Conservation (phyloP, 1,140 invertebrate species). For the Listronotus oregonensis region DNA sequence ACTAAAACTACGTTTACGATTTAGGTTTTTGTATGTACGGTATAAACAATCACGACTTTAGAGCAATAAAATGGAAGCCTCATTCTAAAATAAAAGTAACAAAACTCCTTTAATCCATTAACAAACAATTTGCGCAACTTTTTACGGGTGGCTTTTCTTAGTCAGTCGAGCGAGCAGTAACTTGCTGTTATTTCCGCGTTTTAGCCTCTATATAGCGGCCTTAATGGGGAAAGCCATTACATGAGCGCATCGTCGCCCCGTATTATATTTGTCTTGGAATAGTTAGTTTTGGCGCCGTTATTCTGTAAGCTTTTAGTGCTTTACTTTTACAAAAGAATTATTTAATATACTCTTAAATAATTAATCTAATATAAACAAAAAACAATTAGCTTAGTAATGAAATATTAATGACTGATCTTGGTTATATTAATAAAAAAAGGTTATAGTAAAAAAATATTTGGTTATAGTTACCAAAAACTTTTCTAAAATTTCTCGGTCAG, state of each 20-base stretch:
- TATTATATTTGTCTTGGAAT: conserved; percentile 29
- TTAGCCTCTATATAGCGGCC: conserved; percentile 21
- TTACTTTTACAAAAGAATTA: too few species aligned
- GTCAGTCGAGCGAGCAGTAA: conserved; percentile 24
- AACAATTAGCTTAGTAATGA: too few species aligned
- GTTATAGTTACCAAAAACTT: too few species aligned
- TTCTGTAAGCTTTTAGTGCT: neutral
- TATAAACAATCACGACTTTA: too few species aligned
- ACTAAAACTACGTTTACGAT: too few species aligned
- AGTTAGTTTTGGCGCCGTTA: conserved; percentile 27
- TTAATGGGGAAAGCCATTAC: conserved; percentile 27
- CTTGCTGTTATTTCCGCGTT: conserved; percentile 31
- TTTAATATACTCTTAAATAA: too few species aligned
- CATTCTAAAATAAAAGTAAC: neutral
- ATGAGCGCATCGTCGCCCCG: conserved; percentile 23
- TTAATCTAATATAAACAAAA: too few species aligned
- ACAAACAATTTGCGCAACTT: conserved; percentile 26
- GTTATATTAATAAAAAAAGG: too few species aligned
- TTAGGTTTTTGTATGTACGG: too few species aligned
- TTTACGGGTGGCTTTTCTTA: conserved; percentile 25
- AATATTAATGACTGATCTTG: too few species aligned
- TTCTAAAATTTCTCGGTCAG: too few species aligned
- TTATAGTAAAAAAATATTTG: too few species aligned
- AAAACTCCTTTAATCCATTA: conserved; percentile 21
- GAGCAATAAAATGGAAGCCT: neutral